These are phyloP conservation scores for Echinops telfairi DNA, from an alignment of 2,113 vertebrate genomes.

Conservation along the genomic window DNA sequence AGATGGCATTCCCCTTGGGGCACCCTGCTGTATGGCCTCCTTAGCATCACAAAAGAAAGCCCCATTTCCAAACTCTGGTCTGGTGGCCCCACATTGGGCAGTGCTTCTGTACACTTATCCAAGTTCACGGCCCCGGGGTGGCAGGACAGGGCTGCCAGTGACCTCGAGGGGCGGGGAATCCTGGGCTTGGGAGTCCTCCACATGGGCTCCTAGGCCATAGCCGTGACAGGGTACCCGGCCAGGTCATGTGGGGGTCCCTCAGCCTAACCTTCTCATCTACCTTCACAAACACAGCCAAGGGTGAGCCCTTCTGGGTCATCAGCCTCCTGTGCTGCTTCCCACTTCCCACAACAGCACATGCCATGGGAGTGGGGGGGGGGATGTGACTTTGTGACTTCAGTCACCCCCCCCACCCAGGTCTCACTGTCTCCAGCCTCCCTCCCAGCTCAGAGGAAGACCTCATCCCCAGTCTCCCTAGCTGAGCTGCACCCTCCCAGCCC, in stretches of 20 bases:
- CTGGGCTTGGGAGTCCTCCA: neutral
- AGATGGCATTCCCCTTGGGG: no score
- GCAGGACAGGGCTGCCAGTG: rapidly evolving
- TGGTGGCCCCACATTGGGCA: neutral
- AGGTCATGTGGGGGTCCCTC: neutral
- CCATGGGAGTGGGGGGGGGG: neutral
- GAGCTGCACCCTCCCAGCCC: neutral
- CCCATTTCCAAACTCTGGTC: neutral
- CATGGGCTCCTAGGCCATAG: neutral
- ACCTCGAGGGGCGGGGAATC: neutral
- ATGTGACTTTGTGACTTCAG: neutral
- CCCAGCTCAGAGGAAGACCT: neutral
- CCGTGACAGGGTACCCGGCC: neutral
- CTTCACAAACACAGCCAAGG: neutral
- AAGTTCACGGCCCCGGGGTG: neutral
- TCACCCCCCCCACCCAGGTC: neutral
- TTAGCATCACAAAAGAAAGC: no score
- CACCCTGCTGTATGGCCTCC: no score
- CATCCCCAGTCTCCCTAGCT: no score
- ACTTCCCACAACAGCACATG: neutral
- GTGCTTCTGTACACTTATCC: neutral
- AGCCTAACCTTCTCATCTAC: neutral
- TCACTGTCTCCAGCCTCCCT: neutral
- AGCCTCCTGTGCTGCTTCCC: neutral
- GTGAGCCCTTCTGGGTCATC: neutral